A percentile compares a stretch with the other conserved stretches of the same genome.
Conservation (phyloP, 2,797 vertebrate genomes). For the Calcarius lapponicus region DNA sequence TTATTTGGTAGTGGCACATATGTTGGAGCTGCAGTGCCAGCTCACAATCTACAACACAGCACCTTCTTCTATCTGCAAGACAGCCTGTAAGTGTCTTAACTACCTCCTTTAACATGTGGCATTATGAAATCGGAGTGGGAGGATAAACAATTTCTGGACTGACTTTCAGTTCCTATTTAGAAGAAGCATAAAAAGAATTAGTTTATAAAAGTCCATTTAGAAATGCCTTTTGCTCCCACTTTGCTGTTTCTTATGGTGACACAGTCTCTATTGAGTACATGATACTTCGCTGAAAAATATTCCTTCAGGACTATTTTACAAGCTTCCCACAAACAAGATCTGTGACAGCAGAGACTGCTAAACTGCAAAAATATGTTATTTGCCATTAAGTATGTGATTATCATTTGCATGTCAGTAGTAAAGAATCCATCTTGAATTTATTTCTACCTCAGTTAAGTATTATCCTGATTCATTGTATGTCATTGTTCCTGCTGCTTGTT, state of each 20-base stretch:
- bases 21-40: not conserved
- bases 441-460: not conserved
- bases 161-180: constrained; percentile 5
- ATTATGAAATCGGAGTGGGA: constrained; percentile 37
- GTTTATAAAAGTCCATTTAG: not conserved
- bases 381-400: not conserved
- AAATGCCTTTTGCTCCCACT: not conserved
- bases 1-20: not conserved
- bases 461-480: not conserved
- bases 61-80: not conserved
- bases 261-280: not conserved
- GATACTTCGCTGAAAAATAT: not conserved
- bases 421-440: not conserved
- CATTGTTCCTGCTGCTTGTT: not conserved
- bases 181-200: not conserved
- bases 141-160: not conserved
- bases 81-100: not conserved
- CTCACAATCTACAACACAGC: not conserved
- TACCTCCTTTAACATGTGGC: not conserved
- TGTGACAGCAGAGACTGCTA: not conserved
- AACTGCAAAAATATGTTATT: not conserved
- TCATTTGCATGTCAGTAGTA: not conserved
- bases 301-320: not conserved
- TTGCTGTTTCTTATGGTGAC: not conserved
- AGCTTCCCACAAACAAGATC: not conserved